Evolutionary conservation across 2,113 vertebrate genomes (phyloP), one percentile per base, ranked within the genome.

Genomic region (Poeciliopsis prolifica): DNA sequence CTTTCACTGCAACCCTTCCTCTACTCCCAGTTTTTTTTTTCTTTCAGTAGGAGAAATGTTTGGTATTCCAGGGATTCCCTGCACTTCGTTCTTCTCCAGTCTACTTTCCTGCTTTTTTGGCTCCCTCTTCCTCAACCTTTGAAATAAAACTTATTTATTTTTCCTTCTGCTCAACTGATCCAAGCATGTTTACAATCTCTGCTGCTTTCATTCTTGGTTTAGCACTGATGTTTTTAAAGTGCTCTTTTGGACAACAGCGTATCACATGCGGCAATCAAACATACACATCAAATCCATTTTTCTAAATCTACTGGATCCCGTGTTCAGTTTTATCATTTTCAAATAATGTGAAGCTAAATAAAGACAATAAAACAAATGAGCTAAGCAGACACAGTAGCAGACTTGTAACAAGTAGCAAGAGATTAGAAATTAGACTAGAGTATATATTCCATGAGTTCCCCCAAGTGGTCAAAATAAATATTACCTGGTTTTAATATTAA

Each of bases 61-160:
- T 92, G 85, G 89, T 92, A 93, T 92, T 93, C 92, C 66, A 89
- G 35, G 86, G 89, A 88, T 86, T 84, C 82, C 87, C 79, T 79
- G 81, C 76, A 81, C 75, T 75, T 82, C 89, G 88, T 85, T 92
- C 80, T 84, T 84, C 78, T 82, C 72, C 74, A 83, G 79, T 85
- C 73, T 72, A 37, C 81, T 81, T 81, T 77, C 44, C 65, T 67
- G 68, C 78, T 84, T 33, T 33, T 62, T 61, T 70, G 70, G 35
- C 54, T 65, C 61, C 35, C 33, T 74, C 69, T 68, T 70, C 73
- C 35, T 72, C 68, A 58, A 65, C 72, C 81, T 67, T 74, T 80
- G 72, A 77, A 81, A 58, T 58, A n/a, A 80, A 29, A 30, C 65
- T 37, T 67, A 42, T 28, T 70, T 80, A 58, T 81, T 62, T 72